A percentile compares a stretch with the other conserved stretches of the same genome.
Evolutionary conservation across 2,797 vertebrate genomes (phyloP).

Genomic region (Sebastes hubbsi): DNA sequence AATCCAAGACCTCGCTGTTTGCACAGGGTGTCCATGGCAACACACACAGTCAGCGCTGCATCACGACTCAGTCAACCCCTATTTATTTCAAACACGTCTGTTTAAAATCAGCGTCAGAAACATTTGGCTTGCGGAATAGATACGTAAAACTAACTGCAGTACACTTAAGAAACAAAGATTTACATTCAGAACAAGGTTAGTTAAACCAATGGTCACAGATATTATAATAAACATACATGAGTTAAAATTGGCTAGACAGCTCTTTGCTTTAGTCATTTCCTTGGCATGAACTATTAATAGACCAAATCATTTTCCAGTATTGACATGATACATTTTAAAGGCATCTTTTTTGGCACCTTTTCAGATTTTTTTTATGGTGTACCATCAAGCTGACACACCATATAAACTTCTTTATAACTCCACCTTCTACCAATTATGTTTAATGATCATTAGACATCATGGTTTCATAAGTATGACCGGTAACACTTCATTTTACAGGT

Average conservation of each 20-base stretch:
- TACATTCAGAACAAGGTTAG: conserved; percentile 5
- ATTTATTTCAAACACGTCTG: conserved; percentile 60
- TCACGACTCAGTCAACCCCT: conserved; percentile 44
- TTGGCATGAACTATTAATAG: neutral
- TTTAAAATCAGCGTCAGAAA: conserved; percentile 61
- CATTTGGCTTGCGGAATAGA: conserved; percentile 36
- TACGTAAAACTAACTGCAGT: neutral
- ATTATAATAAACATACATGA: conserved; percentile 10
- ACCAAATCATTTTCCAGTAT: neutral
- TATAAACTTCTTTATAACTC: neutral
- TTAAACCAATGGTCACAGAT: conserved; percentile 19
- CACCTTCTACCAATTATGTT: neutral
- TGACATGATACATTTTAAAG: neutral
- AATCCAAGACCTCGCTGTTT: conserved; percentile 57
- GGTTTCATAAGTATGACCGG: neutral
- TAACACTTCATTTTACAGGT: too few species aligned
- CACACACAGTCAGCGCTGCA: conserved; percentile 39
- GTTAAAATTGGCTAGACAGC: neutral
- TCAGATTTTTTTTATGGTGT: neutral
- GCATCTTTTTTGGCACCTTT: neutral
- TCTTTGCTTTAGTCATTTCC: neutral
- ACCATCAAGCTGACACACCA: neutral
- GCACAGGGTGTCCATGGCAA: conserved; percentile 60
- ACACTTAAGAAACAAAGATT: conserved; percentile 13
- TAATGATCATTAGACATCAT: neutral